Evolutionary conservation across 2,113 vertebrate genomes (phyloP).

Genomic region (Agapornis roseicollis): DNA sequence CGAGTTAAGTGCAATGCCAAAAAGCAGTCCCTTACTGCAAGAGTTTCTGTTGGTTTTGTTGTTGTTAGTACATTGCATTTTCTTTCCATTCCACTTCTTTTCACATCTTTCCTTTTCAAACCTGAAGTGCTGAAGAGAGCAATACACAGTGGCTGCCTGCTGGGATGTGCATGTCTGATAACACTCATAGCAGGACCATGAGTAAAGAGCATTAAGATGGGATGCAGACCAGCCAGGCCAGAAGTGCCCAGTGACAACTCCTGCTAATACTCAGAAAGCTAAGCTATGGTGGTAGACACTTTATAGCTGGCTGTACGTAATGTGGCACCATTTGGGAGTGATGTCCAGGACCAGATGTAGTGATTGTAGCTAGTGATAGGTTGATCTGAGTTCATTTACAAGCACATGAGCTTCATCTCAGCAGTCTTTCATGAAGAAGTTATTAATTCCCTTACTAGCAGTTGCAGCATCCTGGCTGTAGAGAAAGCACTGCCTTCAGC

Average conservation of each 20-base stretch:
- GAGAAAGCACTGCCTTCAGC: background rate
- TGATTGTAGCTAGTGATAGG: background rate
- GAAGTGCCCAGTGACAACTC: accelerated
- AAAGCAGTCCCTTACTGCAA: background rate
- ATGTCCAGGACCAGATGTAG: background rate
- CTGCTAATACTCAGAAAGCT: background rate
- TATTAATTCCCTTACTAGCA: background rate
- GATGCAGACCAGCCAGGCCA: background rate
- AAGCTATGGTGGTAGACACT: background rate
- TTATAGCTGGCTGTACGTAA: background rate
- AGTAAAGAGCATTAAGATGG: background rate
- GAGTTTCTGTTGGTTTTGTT: background rate
- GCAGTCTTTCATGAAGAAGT: background rate
- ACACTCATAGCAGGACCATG: background rate
- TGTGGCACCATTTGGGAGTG: background rate
- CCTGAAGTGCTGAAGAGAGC: background rate
- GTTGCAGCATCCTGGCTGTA: background rate
- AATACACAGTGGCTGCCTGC: background rate
- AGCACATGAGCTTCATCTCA: background rate
- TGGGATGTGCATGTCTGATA: background rate
- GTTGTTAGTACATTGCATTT: background rate
- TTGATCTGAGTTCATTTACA: background rate
- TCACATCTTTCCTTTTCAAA: background rate
- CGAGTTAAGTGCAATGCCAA: background rate
- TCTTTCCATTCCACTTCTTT: background rate